phyloP scores from a whole-genome alignment of 1,140 invertebrate species.

The Drosophila triauraria region DNA sequence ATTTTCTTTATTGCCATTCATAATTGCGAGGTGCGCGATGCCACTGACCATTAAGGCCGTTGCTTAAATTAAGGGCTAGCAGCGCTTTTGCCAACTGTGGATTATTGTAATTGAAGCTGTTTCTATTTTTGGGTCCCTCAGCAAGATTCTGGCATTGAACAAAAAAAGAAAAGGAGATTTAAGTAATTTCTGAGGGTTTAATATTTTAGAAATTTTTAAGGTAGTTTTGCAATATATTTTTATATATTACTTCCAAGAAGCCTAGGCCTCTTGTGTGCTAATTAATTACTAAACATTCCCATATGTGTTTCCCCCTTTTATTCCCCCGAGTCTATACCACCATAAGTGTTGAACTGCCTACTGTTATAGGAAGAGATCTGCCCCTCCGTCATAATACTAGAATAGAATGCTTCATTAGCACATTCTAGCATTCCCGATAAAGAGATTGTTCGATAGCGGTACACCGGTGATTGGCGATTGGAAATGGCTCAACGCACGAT shows the following conservation, averaged over 20 bases:
- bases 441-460: constrained; percentile 77
- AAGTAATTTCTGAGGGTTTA: neutral
- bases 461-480: constrained; percentile 73
- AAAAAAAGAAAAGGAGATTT: neutral
- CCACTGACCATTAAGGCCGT: constrained; percentile 36
- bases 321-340: neutral
- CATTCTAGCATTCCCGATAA: constrained; percentile 64
- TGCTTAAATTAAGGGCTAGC: constrained; percentile 28
- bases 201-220: neutral
- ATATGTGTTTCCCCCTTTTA: neutral
- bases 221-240: neutral
- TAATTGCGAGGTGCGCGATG: constrained; percentile 38
- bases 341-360: constrained; percentile 10
- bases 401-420: constrained; percentile 67
- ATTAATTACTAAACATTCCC: neutral
- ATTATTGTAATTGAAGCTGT: constrained; percentile 45
- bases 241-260: neutral
- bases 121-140: constrained; percentile 30
- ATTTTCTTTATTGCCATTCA: constrained; percentile 45
- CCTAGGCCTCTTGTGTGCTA: neutral
- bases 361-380: constrained; percentile 16
- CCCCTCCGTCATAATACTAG: neutral
- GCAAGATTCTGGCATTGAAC: neutral
- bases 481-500: constrained; percentile 62
- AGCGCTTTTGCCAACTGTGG: constrained; percentile 14